phyloP scores from a whole-genome alignment of 53 echinoderm and acorn worm genomes.

The Temnopleurus reevesii region DNA sequence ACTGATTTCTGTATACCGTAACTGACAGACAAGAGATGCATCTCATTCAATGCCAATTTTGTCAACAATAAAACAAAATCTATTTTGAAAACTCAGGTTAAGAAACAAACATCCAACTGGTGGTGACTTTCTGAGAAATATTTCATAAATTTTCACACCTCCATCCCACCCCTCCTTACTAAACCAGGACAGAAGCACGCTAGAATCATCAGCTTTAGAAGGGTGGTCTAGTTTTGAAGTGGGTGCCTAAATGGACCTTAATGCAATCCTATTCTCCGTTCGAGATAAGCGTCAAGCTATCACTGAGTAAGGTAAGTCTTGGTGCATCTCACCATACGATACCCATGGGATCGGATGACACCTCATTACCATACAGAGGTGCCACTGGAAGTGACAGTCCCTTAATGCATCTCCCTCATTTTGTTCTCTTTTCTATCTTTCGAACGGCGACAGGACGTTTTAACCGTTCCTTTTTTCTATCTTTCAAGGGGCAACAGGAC shows the following conservation, averaged over 20 bases:
- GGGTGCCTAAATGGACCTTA: constrained; percentile 14
- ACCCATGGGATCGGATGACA: neutral
- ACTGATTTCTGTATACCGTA: too few species aligned
- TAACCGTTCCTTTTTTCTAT: neutral
- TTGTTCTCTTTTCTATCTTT: neutral
- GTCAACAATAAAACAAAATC: too few species aligned
- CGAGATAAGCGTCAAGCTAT: constrained; percentile 1
- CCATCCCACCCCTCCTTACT: neutral
- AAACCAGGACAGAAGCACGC: neutral
- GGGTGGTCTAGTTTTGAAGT: neutral
- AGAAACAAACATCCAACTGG: neutral
- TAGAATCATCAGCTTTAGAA: too few species aligned
- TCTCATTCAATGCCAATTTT: too few species aligned
- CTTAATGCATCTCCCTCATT: constrained; percentile 25
- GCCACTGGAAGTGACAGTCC: neutral
- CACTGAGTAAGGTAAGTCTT: neutral
- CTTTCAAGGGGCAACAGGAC: too few species aligned
- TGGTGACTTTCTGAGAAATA: neutral
- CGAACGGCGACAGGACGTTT: neutral
- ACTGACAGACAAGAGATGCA: too few species aligned
- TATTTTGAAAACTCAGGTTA: too few species aligned
- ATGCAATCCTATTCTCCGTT: neutral
- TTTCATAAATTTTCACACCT: neutral
- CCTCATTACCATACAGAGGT: constrained; percentile 3
- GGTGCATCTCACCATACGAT: neutral